These are phyloP conservation scores for Drosophila orosa DNA, from an alignment of 1,140 invertebrate species.

Conservation along the genomic window DNA sequence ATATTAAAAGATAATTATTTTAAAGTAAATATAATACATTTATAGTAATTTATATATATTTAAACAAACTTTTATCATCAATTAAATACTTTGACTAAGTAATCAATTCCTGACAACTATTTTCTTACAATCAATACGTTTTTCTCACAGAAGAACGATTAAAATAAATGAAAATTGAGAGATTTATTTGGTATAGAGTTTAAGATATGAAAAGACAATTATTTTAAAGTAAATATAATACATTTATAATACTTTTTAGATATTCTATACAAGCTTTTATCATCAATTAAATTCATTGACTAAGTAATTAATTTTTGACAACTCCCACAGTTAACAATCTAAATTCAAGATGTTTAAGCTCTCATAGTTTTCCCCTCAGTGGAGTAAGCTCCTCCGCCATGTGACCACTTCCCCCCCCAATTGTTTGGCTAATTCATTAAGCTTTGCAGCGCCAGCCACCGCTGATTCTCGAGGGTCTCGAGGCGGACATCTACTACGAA, in stretches of 20 bases:
- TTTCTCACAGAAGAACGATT: background rate
- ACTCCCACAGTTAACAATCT: background rate
- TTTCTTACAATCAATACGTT: no score
- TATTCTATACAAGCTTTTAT: background rate
- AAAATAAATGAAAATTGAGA: background rate
- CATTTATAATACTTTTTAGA: background rate
- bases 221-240: background rate
- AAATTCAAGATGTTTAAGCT: background rate
- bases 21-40: background rate
- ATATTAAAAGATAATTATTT: background rate
- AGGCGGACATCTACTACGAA: constrained; percentile 91
- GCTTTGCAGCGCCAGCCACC: constrained; percentile 87
- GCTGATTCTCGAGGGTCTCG: constrained; percentile 90
- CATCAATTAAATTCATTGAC: background rate
- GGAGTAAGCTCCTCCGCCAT: background rate
- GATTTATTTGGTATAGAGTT: background rate
- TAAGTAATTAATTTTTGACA: background rate
- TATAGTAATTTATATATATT: background rate
- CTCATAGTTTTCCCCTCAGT: constrained; percentile 1
- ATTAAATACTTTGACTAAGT: background rate
- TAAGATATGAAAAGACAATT: background rate
- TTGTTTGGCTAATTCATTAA: constrained; percentile 71
- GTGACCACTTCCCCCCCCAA: background rate
- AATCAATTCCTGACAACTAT: background rate
- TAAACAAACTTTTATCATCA: no score